Percentiles rank a stretch among this genome's conserved stretches.
Evolutionary conservation across 2,113 vertebrate species (phyloP).

Genomic region (Piaya cayana): DNA sequence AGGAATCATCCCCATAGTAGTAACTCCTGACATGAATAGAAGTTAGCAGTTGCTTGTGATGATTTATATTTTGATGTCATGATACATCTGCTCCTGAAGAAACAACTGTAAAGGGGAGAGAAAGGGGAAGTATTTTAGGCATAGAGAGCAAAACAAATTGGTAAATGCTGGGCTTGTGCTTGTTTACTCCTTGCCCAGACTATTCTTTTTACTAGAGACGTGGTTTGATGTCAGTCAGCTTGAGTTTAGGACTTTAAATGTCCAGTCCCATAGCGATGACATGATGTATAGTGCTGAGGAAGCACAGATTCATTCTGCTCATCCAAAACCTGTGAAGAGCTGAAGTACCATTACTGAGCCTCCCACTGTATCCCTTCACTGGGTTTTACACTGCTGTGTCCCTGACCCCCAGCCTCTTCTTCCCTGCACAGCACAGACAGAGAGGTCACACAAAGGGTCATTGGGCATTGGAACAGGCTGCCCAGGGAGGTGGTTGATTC

Average conservation of each 20-base stretch:
- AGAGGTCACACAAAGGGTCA: too few species aligned
- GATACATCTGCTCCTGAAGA: background rate
- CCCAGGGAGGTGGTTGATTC: too few species aligned
- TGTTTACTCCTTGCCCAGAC: background rate
- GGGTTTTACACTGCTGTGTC: background rate
- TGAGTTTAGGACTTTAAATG: background rate
- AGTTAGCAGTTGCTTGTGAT: background rate
- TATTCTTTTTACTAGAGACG: background rate
- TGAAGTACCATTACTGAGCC: rapidly evolving
- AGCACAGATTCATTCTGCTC: background rate
- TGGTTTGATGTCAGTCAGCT: background rate
- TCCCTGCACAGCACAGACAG: rapidly evolving
- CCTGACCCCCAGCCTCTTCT: background rate
- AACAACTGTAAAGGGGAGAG: background rate
- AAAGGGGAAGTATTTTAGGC: background rate
- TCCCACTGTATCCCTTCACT: background rate
- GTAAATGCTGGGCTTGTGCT: background rate
- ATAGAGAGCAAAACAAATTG: background rate
- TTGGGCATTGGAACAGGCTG: too few species aligned
- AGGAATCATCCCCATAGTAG: background rate
- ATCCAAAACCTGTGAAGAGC: background rate
- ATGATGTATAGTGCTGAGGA: background rate
- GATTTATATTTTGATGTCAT: background rate
- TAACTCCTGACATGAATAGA: background rate
- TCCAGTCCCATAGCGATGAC: rapidly evolving